Base-by-base conservation (phyloP, 2,888 invertebrate genomes). In the Autographa pulchrina region DNA sequence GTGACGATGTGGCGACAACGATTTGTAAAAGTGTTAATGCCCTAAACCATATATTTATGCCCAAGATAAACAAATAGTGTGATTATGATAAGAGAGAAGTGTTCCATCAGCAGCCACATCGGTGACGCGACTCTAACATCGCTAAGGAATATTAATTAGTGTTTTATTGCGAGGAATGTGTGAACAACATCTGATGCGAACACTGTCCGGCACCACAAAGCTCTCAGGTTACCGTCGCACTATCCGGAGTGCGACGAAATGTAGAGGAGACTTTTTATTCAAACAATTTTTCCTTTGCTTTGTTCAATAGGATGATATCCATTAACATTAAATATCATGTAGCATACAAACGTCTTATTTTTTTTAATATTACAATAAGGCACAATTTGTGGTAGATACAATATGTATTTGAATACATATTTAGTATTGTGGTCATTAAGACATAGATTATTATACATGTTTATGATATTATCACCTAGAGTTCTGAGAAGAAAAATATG, bases 141-240 rank as follows among this genome's bases (percentile, higher is more conserved):
- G 59, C 72, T 48, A 61, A 75, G 72, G 71, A 83, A 82, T 83
- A 81, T 81, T 76, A 74, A 82, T 82, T 78, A 74, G 76, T 41
- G 43, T 11, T 64, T 74, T 54, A 72, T 76, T 72, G 68, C 48
- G 16, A 43, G 32, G 32, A 32, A 71, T 25, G 68, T 74, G 75
- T 68, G 81, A 65, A 70, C 48, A 48, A 67, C 72, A 77, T 82
- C 73, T 62, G 61, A 72, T 78, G 62, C 64, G 61, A 48, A 56
- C 70, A 48, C 70, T 62, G 74, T 75, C 61, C 62, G 58, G 62
- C 18, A 18, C 62, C 43, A 61, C 62, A 63, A 25, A 32, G 56
- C 65, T 75, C 83, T 77, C 65, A 69, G 65, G 66, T 73, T 78
- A 73, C 74, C 54, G 63, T 54, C 59, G 61, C 31, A 11, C 35